phyloP scores from a whole-genome alignment of 2,888 invertebrate species.

The Incurvaria masculella region DNA sequence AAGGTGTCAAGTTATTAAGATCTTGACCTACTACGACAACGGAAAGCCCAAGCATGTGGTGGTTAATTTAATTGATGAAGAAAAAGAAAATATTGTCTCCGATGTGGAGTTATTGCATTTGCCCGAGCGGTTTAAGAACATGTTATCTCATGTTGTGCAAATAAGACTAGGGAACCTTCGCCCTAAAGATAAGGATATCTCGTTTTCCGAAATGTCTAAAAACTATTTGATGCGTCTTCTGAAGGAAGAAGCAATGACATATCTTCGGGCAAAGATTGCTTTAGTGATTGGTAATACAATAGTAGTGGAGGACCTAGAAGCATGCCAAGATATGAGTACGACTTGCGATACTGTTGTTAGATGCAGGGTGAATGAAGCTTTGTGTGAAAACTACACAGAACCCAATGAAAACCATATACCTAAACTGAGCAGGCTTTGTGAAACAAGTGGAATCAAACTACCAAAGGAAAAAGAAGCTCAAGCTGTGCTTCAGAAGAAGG shows the following conservation, averaged over 20 bases:
- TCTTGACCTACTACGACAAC: constrained; percentile 28
- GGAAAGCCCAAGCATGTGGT: constrained; percentile 31
- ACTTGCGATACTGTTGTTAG: constrained; percentile 49
- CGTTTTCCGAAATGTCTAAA: constrained; percentile 33
- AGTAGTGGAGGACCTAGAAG: constrained; percentile 62
- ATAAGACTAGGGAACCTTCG: constrained; percentile 34
- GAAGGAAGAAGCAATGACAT: constrained; percentile 30
- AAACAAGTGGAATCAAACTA: constrained; percentile 25
- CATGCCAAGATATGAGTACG: constrained; percentile 50
- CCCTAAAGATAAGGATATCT: constrained; percentile 40
- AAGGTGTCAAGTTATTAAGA: constrained; percentile 54
- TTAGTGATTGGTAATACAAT: constrained; percentile 59
- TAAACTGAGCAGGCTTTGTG: constrained; percentile 44
- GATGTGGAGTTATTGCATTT: constrained; percentile 44
- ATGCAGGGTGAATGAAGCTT: constrained; percentile 49
- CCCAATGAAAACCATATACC: constrained; percentile 46
- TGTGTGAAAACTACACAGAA: constrained; percentile 40
- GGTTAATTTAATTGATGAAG: constrained; percentile 61
- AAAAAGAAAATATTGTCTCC: constrained; percentile 36
- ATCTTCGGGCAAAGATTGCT: constrained; percentile 44
- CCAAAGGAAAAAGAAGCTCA: constrained; percentile 17
- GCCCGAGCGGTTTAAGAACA: constrained; percentile 45
- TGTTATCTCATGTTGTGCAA: constrained; percentile 40
- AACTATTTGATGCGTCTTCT: constrained; percentile 27
- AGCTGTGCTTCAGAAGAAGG: constrained; percentile 16